Conservation (phyloP, 2,797 vertebrate species). For the Sebastes iracundus region DNA sequence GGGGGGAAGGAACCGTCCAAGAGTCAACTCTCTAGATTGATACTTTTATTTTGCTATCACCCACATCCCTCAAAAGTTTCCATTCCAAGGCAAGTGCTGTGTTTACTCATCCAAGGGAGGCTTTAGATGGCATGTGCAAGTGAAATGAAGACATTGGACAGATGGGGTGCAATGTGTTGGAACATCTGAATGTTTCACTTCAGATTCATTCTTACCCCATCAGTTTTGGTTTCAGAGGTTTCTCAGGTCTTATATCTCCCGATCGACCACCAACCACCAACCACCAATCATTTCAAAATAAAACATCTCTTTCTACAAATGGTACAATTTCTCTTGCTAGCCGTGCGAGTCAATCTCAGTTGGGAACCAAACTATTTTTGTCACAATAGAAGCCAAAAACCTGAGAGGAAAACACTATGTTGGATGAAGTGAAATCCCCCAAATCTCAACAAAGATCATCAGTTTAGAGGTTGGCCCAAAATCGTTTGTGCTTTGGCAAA, state of each 20-base stretch:
- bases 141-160: slow-evolving; percentile 2
- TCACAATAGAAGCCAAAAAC: neutral
- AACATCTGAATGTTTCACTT: slow-evolving; percentile 2
- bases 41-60: slow-evolving; percentile 28
- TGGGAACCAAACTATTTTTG: neutral
- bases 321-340: neutral
- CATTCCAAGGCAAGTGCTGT: slow-evolving; percentile 55
- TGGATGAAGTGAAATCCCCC: neutral
- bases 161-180: slow-evolving; percentile 3
- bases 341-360: neutral
- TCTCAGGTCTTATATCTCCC: slow-evolving; percentile 1
- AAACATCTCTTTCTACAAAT: neutral
- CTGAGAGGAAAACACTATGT: neutral
- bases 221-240: slow-evolving; percentile 10
- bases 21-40: slow-evolving; percentile 52
- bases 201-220: neutral
- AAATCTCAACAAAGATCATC: neutral
- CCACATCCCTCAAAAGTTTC: slow-evolving; percentile 43
- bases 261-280: neutral
- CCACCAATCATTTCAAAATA: neutral
- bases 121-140: neutral
- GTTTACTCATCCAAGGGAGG: slow-evolving; percentile 32
- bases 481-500: neutral
- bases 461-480: neutral
- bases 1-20: slow-evolving; percentile 30